Evolutionary conservation across 2,113 vertebrate species (phyloP), one percentile per base, ranked within the genome.

Genomic region (Orthonyx spaldingii): DNA sequence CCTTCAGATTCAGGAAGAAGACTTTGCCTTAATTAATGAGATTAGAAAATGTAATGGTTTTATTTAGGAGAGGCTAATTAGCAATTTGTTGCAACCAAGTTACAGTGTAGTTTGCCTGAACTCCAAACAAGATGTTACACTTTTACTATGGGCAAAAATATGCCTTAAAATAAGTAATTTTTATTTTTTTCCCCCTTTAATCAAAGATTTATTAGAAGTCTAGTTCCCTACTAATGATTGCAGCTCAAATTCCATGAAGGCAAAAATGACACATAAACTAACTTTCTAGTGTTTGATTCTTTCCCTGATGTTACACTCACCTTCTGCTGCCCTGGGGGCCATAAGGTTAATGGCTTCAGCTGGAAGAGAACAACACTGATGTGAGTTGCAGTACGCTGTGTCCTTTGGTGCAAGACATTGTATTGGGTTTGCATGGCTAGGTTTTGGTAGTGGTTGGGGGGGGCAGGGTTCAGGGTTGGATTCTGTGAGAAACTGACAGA

Each of bases 231-330:
- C 9, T 56, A 76, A 72, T 10, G 20, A 19, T 15, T 89, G 21
- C 27, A 86, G 33, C 7, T 64, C 10, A 60, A 79, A 79, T 28
- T 63, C 44, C 49, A 27, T 10, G 33, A 11, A 59, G 39, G 57
- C 42, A 70, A 65, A 91, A 70, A 59, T n/a, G 14, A 55, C 37
- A 83, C 6, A 46, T 6, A 68, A 35, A 77, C 22, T 42, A 83
- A 39, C 22, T 30, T 74, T 55, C 20, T 16, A n/a, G 13, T 20
- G 20, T 10, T 13, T 84, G 23, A 35, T 2, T 23, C 16, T 23
- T 72, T 64, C 21, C 17, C 6, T 10, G 17, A 17, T 57, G 57
- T 41, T 37, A 32, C 0, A 0, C 3, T 65, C 37, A 27, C 32
- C 9, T 52, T 47, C 27, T 21, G 47, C 68, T 42, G 14, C 28